Percentiles rank a stretch among this genome's conserved stretches.
Evolutionary conservation across 2,113 vertebrate genomes (phyloP).

Genomic region (Zosterops japonicus): DNA sequence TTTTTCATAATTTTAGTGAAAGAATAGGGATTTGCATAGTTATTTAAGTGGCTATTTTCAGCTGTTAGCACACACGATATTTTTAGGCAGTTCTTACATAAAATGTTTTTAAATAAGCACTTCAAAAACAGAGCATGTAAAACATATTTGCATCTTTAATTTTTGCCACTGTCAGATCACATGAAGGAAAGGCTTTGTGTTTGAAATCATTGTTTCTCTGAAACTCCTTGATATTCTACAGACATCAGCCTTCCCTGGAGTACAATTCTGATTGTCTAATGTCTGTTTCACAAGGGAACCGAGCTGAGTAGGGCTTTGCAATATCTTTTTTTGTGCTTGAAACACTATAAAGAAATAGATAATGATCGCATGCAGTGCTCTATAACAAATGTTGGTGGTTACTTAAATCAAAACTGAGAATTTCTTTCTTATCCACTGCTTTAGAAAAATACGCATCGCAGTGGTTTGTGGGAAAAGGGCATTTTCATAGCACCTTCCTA

Average conservation of each 20-base stretch:
- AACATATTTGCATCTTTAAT: slow-evolving; percentile 31
- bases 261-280: slow-evolving; percentile 40
- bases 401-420: slow-evolving; percentile 28
- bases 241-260: slow-evolving; percentile 49
- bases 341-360: slow-evolving; percentile 52
- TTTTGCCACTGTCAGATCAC: slow-evolving; percentile 45
- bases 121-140: slow-evolving; percentile 53
- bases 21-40: neutral
- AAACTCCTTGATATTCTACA: slow-evolving; percentile 69
- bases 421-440: slow-evolving; percentile 44
- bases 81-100: neutral
- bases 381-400: neutral
- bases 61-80: neutral
- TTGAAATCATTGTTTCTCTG: slow-evolving; percentile 40
- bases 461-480: neutral
- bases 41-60: slow-evolving; percentile 28
- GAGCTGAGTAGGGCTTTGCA: slow-evolving; percentile 50
- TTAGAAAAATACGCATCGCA: slow-evolving; percentile 17
- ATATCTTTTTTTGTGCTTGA: slow-evolving; percentile 60
- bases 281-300: slow-evolving; percentile 51
- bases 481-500: slow-evolving; percentile 29
- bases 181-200: slow-evolving; percentile 39
- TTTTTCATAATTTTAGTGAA: neutral
- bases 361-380: slow-evolving; percentile 28
- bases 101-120: slow-evolving; percentile 13